A percentile compares a stretch with the other conserved stretches of the same genome.
Evolutionary conservation across 2,888 invertebrate species (phyloP).

Genomic region (Macrosoma leucophasiata): DNA sequence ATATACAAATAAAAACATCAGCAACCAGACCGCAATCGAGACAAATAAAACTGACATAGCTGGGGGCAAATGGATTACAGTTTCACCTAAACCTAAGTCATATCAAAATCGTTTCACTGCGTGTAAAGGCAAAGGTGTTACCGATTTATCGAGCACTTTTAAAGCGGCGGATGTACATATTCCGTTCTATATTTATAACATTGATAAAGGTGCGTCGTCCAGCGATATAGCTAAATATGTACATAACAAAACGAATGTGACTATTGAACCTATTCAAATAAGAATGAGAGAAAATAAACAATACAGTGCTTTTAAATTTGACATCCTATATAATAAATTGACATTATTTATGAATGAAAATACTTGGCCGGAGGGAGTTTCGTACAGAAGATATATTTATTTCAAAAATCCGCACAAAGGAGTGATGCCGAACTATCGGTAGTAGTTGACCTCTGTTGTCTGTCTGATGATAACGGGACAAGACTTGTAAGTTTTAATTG

Average conservation of each 20-base stretch:
- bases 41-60: no score
- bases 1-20: no score
- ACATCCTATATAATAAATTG: conserved; percentile 14
- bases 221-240: conserved; percentile 18
- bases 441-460: conserved; percentile 1
- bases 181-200: conserved; percentile 20
- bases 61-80: no score
- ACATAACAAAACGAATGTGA: conserved; percentile 11
- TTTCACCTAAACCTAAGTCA: neutral
- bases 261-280: conserved; percentile 10
- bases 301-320: conserved; percentile 22
- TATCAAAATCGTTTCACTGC: neutral
- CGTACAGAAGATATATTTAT: conserved; percentile 21
- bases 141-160: conserved; percentile 8
- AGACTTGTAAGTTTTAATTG: conserved; percentile 20
- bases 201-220: conserved; percentile 12
- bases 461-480: neutral
- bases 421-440: neutral
- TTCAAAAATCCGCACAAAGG: conserved; percentile 6
- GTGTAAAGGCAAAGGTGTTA: neutral
- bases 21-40: no score
- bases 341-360: conserved; percentile 19
- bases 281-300: conserved; percentile 5
- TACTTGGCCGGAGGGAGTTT: conserved; percentile 22
- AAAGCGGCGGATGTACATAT: conserved; percentile 19